Evolutionary conservation across 2,888 invertebrate genomes (phyloP).

Genomic region (Drosophila nr. perissopoda): DNA sequence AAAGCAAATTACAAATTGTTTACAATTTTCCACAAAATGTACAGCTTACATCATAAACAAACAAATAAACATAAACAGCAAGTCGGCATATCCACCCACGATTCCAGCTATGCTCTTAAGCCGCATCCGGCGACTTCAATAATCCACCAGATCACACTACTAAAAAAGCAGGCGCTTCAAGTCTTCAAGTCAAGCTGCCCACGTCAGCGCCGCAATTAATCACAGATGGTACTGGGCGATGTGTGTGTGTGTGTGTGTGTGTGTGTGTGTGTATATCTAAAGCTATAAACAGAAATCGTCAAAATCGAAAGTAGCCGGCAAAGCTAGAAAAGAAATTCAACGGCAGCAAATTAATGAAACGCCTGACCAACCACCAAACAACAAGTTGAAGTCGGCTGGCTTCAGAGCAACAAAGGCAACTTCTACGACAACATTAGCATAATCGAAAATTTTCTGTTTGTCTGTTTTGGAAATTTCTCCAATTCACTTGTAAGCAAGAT

Average conservation of each 20-base stretch:
- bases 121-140: constrained; percentile 10
- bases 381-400: constrained; percentile 9
- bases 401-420: constrained; percentile 6
- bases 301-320: constrained; percentile 55
- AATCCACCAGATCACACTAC: constrained; percentile 36
- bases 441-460: constrained; percentile 53
- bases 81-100: neutral
- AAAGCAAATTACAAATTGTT: neutral
- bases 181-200: constrained; percentile 24
- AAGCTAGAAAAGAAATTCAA: constrained; percentile 44
- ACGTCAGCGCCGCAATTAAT: constrained; percentile 49
- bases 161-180: constrained; percentile 12
- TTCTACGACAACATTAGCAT: constrained; percentile 53
- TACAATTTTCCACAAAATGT: neutral
- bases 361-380: constrained; percentile 32
- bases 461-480: constrained; percentile 23
- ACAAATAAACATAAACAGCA: neutral
- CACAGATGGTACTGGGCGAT: constrained; percentile 12
- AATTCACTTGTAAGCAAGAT: constrained; percentile 45
- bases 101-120: neutral
- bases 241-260: neutral
- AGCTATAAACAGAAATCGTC: constrained; percentile 45
- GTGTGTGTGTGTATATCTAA: constrained; percentile 16
- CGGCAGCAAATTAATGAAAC: constrained; percentile 50
- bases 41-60: neutral